These are phyloP conservation scores for Latrodectus geometricus DNA, from an alignment of 1,140 invertebrate genomes.

Conservation along the genomic window DNA sequence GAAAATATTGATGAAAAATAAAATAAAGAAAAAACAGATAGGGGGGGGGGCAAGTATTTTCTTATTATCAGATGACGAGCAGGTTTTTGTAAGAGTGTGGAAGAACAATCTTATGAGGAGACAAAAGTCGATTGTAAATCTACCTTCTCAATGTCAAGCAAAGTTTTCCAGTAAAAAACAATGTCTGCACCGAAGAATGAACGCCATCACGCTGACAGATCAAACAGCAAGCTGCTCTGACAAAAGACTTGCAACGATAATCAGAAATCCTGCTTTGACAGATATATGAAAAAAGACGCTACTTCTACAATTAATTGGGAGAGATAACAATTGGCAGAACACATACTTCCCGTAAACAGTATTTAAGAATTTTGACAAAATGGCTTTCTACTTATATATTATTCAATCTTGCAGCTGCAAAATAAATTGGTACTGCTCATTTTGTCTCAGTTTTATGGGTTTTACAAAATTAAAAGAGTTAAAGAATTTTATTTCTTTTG, in stretches of 20 bases:
- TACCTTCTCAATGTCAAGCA: conserved; percentile 39
- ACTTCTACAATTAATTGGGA: too few relatives aligned
- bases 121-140: conserved; percentile 40
- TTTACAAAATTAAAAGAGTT: too few relatives aligned
- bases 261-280: too few relatives aligned
- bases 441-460: too few relatives aligned
- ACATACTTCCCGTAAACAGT: too few relatives aligned
- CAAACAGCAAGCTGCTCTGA: neutral
- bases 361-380: too few relatives aligned
- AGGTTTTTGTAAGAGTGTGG: conserved; percentile 19
- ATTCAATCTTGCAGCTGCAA: too few relatives aligned
- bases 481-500: too few relatives aligned
- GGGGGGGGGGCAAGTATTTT: conserved; percentile 2
- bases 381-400: too few relatives aligned
- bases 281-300: too few relatives aligned
- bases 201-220: neutral
- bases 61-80: neutral
- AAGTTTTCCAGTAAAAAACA: neutral
- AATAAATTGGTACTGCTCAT: too few relatives aligned
- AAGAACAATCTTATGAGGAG: conserved; percentile 15
- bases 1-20: neutral
- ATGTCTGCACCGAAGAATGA: neutral
- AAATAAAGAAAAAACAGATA: neutral
- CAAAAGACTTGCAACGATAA: neutral
- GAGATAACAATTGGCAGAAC: too few relatives aligned